Conservation (phyloP, 2,888 invertebrate genomes). For the Atethmia centrago region DNA sequence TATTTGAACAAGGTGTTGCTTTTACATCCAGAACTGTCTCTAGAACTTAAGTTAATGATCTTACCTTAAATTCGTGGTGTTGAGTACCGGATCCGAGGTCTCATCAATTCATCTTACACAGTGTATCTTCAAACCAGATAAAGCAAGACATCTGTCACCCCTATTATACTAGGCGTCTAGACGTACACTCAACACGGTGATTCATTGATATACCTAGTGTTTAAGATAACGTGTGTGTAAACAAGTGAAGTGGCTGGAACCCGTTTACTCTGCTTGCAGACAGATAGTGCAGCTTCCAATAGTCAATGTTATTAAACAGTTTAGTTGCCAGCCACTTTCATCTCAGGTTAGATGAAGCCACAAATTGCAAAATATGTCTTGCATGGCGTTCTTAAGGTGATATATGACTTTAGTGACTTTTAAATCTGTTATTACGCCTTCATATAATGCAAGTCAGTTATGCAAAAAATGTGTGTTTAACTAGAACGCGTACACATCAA, state of each 20-base stretch:
- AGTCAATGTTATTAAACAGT: neutral
- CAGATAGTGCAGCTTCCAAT: conserved; percentile 5
- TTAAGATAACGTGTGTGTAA: conserved; percentile 39
- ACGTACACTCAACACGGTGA: conserved; percentile 35
- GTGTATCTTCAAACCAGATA: conserved; percentile 13
- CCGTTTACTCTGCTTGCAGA: conserved; percentile 21
- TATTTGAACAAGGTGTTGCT: neutral
- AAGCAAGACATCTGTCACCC: conserved; percentile 23
- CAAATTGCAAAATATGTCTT: too few relatives aligned
- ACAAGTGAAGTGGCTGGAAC: conserved; percentile 24
- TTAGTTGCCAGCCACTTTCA: too few relatives aligned
- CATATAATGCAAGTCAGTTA: too few relatives aligned
- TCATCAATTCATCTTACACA: neutral
- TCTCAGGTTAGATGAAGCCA: too few relatives aligned
- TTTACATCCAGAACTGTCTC: neutral
- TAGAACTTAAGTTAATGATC: neutral
- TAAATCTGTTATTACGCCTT: too few relatives aligned
- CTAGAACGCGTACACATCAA: too few relatives aligned
- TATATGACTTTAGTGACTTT: too few relatives aligned
- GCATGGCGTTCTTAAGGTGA: too few relatives aligned
- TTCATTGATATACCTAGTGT: conserved; percentile 33
- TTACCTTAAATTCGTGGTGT: too few relatives aligned
- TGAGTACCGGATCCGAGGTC: neutral
- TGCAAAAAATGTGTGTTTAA: too few relatives aligned
- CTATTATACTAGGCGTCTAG: conserved; percentile 30